Conservation (phyloP, 2,797 vertebrate genomes). For the Aldrovandia affinis region DNA sequence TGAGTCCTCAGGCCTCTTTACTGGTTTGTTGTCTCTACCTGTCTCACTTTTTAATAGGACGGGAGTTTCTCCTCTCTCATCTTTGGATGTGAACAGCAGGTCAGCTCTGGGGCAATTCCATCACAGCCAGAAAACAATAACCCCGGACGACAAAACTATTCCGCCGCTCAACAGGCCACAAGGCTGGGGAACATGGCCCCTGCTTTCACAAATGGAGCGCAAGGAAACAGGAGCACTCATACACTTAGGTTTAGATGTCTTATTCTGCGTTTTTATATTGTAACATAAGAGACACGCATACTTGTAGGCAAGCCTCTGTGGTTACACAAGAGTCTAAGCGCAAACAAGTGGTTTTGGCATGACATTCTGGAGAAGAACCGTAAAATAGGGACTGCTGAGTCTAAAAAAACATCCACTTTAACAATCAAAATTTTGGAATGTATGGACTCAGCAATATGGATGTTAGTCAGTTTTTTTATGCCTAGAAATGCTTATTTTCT, state of each 20-base stretch:
- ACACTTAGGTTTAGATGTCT: not conserved
- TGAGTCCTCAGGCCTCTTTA: constrained; percentile 48
- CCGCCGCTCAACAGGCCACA: not conserved
- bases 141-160: constrained; percentile 33
- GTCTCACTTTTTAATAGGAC: constrained; percentile 30
- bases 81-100: constrained; percentile 36
- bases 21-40: constrained; percentile 29
- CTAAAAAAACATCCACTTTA: constrained; percentile 1
- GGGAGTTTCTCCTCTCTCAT: constrained; percentile 29
- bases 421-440: constrained; percentile 8
- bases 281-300: constrained; percentile 17
- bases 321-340: not conserved
- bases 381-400: not conserved
- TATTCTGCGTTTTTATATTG: constrained; percentile 14
- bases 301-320: not conserved
- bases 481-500: constrained; percentile 5
- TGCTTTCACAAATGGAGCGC: constrained; percentile 11
- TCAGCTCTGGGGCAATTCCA: constrained; percentile 43
- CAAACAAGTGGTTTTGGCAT: constrained; percentile 27
- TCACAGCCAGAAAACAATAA: constrained; percentile 58
- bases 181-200: not conserved
- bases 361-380: constrained; percentile 6
- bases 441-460: constrained; percentile 1
- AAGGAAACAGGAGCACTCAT: not conserved
- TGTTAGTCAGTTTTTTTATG: not conserved